Conservation (phyloP, 2,888 invertebrate genomes). For the Hemaris fuciformis region DNA sequence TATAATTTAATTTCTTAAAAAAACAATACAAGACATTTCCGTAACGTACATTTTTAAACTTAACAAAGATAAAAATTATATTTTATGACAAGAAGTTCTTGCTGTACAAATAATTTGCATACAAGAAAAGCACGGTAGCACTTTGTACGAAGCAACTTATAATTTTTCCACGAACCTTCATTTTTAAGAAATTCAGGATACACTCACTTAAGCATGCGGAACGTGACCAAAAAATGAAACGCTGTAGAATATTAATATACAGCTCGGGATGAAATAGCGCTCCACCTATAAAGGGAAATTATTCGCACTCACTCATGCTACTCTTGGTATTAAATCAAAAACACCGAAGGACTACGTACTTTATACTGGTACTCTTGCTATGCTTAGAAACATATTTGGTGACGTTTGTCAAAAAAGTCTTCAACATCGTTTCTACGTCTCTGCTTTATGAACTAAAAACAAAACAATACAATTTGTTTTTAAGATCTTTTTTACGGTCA, state of each 20-base stretch:
- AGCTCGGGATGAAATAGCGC: neutral
- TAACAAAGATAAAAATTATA: no score
- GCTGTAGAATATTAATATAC: constrained; percentile 17
- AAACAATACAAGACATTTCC: no score
- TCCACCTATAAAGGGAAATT: neutral
- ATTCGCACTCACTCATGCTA: constrained; percentile 12
- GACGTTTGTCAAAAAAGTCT: no score
- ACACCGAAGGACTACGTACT: neutral
- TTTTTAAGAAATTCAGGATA: constrained; percentile 9
- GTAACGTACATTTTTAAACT: no score
- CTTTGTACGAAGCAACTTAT: neutral
- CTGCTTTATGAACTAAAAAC: no score
- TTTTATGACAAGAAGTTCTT: no score
- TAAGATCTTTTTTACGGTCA: neutral
- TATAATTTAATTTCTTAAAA: no score
- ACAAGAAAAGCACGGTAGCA: no score
- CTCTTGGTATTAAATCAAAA: constrained; percentile 10
- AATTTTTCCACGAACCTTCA: neutral
- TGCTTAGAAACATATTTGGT: no score
- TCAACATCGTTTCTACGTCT: no score
- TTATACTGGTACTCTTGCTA: neutral
- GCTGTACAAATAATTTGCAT: no score
- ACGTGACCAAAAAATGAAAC: constrained; percentile 21
- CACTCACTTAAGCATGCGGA: constrained; percentile 3
- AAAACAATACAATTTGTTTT: neutral